These are phyloP conservation scores for Arothron firmamentum DNA, from an alignment of 2,113 vertebrate species.

Conservation along the genomic window DNA sequence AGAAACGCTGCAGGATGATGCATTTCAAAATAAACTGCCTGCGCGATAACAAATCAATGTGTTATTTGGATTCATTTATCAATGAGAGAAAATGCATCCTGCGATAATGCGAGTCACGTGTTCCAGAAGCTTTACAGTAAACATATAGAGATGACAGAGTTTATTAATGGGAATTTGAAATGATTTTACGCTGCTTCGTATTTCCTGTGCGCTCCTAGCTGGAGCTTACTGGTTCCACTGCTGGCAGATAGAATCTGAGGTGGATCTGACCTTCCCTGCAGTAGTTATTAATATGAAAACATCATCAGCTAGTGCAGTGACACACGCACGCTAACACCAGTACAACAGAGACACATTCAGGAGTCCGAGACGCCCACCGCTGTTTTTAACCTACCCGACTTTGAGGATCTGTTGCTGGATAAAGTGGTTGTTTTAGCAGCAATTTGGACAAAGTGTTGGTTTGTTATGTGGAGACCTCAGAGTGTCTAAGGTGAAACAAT, in stretches of 20 bases:
- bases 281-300: constrained; percentile 6
- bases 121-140: constrained; percentile 6
- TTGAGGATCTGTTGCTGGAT: neutral
- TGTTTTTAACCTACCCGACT: neutral
- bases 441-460: neutral
- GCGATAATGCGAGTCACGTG: constrained; percentile 19
- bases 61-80: constrained; percentile 31
- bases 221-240: constrained; percentile 13
- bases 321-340: neutral
- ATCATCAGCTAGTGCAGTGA: neutral
- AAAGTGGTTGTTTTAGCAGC: neutral
- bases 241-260: constrained; percentile 10
- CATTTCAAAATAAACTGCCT: constrained; percentile 36
- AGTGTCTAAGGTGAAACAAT: too few species aligned
- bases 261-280: constrained; percentile 2
- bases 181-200: constrained; percentile 9
- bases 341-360: neutral
- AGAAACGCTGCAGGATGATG: constrained; percentile 14
- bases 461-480: neutral
- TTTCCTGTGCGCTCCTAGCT: too few species aligned
- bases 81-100: constrained; percentile 15
- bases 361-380: neutral
- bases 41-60: constrained; percentile 36
- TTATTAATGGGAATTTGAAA: constrained; percentile 50
- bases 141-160: constrained; percentile 22